Evolutionary conservation across 2,888 invertebrate genomes (phyloP), one percentile per base, ranked within the genome.

Genomic region (Apoda limacodes): DNA sequence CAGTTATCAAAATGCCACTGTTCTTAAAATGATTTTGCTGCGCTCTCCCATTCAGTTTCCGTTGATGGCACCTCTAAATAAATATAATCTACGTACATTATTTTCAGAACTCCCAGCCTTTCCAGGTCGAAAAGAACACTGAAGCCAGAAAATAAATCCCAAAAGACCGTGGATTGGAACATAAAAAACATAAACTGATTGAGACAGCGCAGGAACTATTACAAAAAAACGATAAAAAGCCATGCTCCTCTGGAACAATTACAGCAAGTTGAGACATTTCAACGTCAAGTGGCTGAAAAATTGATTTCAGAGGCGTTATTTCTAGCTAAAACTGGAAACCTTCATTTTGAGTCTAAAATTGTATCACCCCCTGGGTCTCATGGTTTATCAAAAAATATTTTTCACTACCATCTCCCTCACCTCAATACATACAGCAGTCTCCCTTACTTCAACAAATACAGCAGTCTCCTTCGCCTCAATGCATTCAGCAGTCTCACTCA

Each of bases 251-350:
- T 7, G 17, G 24, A 24, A 9, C 24, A 24, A 9, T 24, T 24
- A 9, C 4, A 24, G 24, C 24, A 24, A 11, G 11, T 24, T 9
- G 10, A 10, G 5, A 24, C n/a, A 12, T 24, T 10, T 9, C 24
- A 24, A 10, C 24, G 24, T 5, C 24, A 24, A 24, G 24, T 24
- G 13, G 24, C 24, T 12, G 24, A 24, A 10, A 24, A 24, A 24
- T 9, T 24, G 3, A 24, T 24, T 4, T 24, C 24, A 3, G 24
- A 24, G 13, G 12, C 13, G 5, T 9, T 24, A 9, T 24, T 24
- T 10, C 7, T 24, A 4, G 24, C 24, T 10, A 24, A 24, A 24
- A 24, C 24, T 10, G 3, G 13, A 24, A 24, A 24, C 13, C 24
- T 24, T 10, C 6, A 11, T 24, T 24, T 24, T 10, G 11, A 24